Conservation (phyloP, 2,113 vertebrate genomes). For the Rhadina sibilatrix region DNA sequence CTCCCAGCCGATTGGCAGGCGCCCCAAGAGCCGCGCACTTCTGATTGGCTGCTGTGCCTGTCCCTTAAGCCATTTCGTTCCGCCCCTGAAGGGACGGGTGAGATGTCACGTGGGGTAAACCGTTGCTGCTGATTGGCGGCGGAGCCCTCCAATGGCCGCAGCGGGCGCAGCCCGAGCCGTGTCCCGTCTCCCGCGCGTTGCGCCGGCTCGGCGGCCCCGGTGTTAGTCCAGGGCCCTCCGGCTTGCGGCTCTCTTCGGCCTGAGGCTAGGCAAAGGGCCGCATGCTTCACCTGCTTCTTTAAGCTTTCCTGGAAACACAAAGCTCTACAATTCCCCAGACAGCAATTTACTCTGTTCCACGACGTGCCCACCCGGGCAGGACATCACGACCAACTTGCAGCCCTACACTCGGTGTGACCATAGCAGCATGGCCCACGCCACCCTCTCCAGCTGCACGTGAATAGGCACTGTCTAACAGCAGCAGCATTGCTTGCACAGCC, state of each 20-base stretch:
- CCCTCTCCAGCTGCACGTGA: background rate
- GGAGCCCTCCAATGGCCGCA: background rate
- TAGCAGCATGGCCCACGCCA: rapidly evolving
- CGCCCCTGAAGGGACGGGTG: rapidly evolving
- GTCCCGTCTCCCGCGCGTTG: background rate
- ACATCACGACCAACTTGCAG: background rate
- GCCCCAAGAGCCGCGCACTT: rapidly evolving
- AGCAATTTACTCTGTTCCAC: background rate
- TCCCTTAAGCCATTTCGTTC: rapidly evolving
- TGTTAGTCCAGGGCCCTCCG: rapidly evolving
- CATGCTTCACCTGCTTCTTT: background rate
- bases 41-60: background rate
- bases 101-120: rapidly evolving
- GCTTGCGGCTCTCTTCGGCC: rapidly evolving
- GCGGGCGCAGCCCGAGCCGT: rapidly evolving
- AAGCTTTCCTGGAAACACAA: background rate
- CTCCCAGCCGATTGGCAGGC: background rate
- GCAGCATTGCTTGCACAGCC: background rate
- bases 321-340: background rate
- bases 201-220: rapidly evolving
- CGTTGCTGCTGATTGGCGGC: background rate
- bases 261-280: background rate
- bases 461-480: background rate
- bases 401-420: background rate
- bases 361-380: rapidly evolving